phyloP scores from a whole-genome alignment of 2,888 invertebrate genomes.

The Bellardia pandia region DNA sequence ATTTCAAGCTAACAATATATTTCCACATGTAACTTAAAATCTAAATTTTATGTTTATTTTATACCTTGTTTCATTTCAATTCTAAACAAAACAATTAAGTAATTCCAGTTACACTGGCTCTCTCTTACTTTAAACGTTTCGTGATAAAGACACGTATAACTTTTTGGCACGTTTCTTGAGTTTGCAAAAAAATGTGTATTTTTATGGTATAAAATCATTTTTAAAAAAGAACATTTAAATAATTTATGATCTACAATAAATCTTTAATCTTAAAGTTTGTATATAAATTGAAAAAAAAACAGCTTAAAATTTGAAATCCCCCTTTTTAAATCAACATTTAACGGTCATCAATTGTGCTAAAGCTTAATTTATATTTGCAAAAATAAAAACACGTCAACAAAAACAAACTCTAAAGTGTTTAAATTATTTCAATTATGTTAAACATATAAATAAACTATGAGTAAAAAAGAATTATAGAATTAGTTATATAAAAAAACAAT shows the following conservation, averaged over 20 bases:
- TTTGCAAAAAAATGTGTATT: not conserved
- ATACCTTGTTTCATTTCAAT: not conserved
- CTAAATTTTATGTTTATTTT: not conserved
- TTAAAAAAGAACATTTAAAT: slow-evolving; percentile 4
- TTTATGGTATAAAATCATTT: not conserved
- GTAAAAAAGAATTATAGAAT: not conserved
- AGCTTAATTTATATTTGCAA: slow-evolving; percentile 1
- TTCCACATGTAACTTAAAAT: not conserved
- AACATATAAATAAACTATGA: not conserved
- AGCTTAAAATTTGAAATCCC: not conserved
- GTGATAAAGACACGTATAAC: not conserved
- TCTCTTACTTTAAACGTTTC: not conserved
- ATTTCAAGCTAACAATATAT: too few relatives aligned
- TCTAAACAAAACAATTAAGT: not conserved
- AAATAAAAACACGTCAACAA: not conserved
- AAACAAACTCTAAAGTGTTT: not conserved
- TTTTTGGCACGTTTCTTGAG: slow-evolving; percentile 30
- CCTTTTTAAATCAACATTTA: slow-evolving; percentile 8
- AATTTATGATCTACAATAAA: slow-evolving; percentile 25
- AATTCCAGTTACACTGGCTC: not conserved
- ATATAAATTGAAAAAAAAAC: not conserved
- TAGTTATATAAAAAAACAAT: too few relatives aligned
- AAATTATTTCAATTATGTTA: not conserved
- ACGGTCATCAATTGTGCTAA: slow-evolving; percentile 30
- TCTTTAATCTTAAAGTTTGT: slow-evolving; percentile 12